A percentile compares a stretch with the other conserved stretches of the same genome.
Evolutionary conservation across 1,140 invertebrate species (phyloP).

Genomic region (Carcinoscorpius rotundicauda): DNA sequence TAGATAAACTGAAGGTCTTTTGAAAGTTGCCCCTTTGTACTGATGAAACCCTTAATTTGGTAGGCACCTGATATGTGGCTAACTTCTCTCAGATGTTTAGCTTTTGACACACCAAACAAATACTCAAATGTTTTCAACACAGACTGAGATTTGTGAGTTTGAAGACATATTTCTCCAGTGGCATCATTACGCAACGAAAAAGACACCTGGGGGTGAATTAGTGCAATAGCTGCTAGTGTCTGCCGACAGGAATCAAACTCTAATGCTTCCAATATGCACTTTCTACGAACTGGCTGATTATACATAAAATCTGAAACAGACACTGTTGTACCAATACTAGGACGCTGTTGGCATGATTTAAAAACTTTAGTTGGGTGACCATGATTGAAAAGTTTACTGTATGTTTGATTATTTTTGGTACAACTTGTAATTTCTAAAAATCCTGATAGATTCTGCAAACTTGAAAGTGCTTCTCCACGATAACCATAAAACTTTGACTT

Average conservation of each 20-base stretch:
- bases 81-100: conserved; percentile 36
- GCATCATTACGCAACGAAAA: conserved; percentile 48
- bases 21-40: conserved; percentile 33
- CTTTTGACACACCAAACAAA: conserved; percentile 38
- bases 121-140: conserved; percentile 39
- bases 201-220: conserved; percentile 44
- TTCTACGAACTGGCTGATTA: conserved; percentile 46
- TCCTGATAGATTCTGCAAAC: conserved; percentile 41
- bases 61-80: conserved; percentile 38
- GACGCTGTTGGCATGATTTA: conserved; percentile 31
- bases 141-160: conserved; percentile 41
- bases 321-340: conserved; percentile 49
- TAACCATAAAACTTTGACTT: conserved; percentile 44
- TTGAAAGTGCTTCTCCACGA: conserved; percentile 49
- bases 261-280: conserved; percentile 37
- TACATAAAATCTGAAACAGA: conserved; percentile 47
- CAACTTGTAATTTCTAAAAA: conserved; percentile 40
- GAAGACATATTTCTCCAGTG: conserved; percentile 41
- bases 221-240: conserved; percentile 42
- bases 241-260: conserved; percentile 45
- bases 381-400: conserved; percentile 36
- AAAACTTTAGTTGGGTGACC: conserved; percentile 30
- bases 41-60: conserved; percentile 41
- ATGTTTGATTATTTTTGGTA: conserved; percentile 34
- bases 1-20: conserved; percentile 47